Evolutionary conservation across 2,888 invertebrate genomes (phyloP).

Genomic region (Phania funesta): DNA sequence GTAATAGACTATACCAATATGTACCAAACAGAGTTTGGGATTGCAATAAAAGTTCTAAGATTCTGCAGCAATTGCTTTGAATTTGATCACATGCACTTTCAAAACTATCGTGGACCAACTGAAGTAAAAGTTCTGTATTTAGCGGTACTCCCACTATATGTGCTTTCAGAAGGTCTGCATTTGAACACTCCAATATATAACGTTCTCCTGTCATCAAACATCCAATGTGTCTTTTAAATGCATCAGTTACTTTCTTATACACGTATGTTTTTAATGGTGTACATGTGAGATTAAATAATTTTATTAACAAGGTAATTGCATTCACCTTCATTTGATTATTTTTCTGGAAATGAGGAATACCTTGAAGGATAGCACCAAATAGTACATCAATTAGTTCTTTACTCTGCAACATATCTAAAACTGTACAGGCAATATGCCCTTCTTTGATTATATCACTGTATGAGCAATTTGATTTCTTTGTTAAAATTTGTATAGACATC

Average conservation of each 20-base stretch:
- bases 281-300: constrained; percentile 72
- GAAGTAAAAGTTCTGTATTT: constrained; percentile 72
- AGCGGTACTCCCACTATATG: constrained; percentile 77
- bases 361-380: constrained; percentile 71
- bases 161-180: constrained; percentile 67
- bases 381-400: constrained; percentile 71
- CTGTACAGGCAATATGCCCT: constrained; percentile 65
- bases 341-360: constrained; percentile 68
- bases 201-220: constrained; percentile 74
- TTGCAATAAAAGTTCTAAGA: constrained; percentile 74
- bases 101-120: constrained; percentile 72
- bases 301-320: constrained; percentile 72
- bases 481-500: constrained; percentile 67
- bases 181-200: constrained; percentile 70
- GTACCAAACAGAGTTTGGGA: constrained; percentile 70
- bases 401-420: constrained; percentile 74
- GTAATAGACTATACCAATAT: constrained; percentile 69
- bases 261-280: constrained; percentile 67
- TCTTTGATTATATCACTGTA: constrained; percentile 66
- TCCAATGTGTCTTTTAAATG: constrained; percentile 74
- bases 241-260: constrained; percentile 70
- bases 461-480: constrained; percentile 26
- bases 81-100: constrained; percentile 62
- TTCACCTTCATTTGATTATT: constrained; percentile 69
- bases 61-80: constrained; percentile 72